Conservation (phyloP, 2,797 vertebrate genomes). For the Neosalanx taihuensis region DNA sequence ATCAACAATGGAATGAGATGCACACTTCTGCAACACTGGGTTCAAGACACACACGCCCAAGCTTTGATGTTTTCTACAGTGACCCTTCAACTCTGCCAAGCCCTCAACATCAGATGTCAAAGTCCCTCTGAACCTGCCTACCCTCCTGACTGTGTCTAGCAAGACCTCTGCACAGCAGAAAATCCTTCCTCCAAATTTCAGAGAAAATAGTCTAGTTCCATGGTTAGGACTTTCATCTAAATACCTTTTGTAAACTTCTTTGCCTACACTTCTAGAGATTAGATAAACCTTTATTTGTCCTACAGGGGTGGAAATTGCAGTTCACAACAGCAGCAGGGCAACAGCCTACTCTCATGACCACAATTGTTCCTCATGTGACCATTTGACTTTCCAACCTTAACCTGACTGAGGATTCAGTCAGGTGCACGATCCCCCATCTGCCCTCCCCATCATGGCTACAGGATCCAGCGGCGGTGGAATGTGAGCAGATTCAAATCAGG, state of each 20-base stretch:
- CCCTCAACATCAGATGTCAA: not conserved
- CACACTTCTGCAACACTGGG: slow-evolving; percentile 16
- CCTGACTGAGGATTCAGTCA: not conserved
- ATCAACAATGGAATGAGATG: slow-evolving; percentile 43
- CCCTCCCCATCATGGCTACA: not conserved
- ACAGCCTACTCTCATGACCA: too few relatives aligned
- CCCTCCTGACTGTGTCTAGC: too few relatives aligned
- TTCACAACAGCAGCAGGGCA: too few relatives aligned
- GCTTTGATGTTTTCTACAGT: slow-evolving; percentile 42
- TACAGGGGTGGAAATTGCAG: too few relatives aligned
- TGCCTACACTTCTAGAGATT: too few relatives aligned
- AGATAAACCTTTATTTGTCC: too few relatives aligned
- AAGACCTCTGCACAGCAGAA: not conserved
- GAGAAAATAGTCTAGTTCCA: not conserved
- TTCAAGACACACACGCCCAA: slow-evolving; percentile 12
- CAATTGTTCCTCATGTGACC: too few relatives aligned
- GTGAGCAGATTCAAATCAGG: not conserved
- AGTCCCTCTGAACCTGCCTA: not conserved
- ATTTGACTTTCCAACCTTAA: too few relatives aligned
- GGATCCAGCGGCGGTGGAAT: not conserved
- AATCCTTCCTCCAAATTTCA: not conserved
- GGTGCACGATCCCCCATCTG: too few relatives aligned
- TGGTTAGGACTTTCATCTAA: too few relatives aligned
- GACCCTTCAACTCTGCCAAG: slow-evolving; percentile 14
- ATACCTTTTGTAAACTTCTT: too few relatives aligned